Percentiles rank a stretch among this genome's conserved stretches.
Conservation (phyloP, 2,888 invertebrate species). For the Dichetophora obliterata region DNA sequence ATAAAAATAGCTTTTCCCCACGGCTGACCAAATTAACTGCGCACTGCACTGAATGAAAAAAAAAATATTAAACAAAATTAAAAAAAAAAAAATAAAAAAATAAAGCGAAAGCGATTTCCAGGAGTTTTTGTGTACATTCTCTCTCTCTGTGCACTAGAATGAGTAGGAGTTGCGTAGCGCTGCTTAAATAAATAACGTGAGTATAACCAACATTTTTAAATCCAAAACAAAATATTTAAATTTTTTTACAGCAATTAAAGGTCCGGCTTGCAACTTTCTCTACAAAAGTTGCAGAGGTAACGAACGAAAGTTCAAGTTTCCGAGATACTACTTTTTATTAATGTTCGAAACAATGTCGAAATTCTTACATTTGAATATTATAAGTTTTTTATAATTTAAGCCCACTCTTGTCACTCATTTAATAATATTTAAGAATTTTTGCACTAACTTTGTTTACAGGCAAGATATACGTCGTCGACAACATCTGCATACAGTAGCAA, state of each 20-base stretch:
- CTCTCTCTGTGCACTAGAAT: conserved; percentile 22
- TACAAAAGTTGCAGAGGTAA: conserved; percentile 35
- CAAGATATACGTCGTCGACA: conserved; percentile 6
- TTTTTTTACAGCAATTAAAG: conserved; percentile 50
- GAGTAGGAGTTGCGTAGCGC: conserved; percentile 55
- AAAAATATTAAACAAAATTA: conserved; percentile 14
- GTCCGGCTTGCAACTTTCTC: conserved; percentile 34
- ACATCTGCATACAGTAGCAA: conserved; percentile 5
- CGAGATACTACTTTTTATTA: no score
- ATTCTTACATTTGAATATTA: no score
- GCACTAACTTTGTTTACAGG: conserved; percentile 51
- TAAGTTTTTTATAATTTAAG: neutral
- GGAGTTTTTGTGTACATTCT: conserved; percentile 34
- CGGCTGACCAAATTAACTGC: conserved; percentile 44
- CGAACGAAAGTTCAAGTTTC: neutral
- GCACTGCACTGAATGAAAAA: conserved; percentile 37
- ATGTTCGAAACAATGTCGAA: no score
- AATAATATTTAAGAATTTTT: conserved; percentile 51
- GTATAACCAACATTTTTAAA: conserved; percentile 56
- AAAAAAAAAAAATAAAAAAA: conserved; percentile 32
- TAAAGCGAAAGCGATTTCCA: conserved; percentile 34
- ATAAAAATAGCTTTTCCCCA: conserved; percentile 44
- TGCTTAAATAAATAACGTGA: conserved; percentile 54
- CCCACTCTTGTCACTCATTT: conserved; percentile 2
- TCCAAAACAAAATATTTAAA: conserved; percentile 44